Base-by-base conservation (phyloP, 2,797 vertebrate species). In the Enteromius trimaculatus region DNA sequence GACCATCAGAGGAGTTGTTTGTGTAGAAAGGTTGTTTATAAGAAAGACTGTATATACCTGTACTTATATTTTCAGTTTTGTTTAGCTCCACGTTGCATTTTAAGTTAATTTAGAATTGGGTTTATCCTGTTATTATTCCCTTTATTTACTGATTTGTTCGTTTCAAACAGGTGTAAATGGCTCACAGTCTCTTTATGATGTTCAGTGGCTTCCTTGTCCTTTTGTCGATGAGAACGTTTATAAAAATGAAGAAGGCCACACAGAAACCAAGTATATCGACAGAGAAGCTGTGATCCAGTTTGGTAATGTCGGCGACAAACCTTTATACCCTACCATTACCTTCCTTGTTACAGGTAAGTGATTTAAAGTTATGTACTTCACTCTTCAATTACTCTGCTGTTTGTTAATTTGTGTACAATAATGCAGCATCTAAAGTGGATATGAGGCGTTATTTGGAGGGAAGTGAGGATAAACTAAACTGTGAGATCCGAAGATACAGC, bases 241-340 rank as follows among this genome's bases (percentile, higher is more conserved):
- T 3, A 0, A 51, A 21, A 91, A 92, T 34, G 2, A 6, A 0
- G 84, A 91, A 0, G 87, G 89, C 5, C 77, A 70, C 31, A 42
- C 1, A 0, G 92, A 94, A 17, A 91, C 90, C 0, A 44, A 76
- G 21, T 85, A 77, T 78, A 42, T 78, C 29, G 70, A 68, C 81
- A 91, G 92, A 90, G 77, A 92, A 55, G 92, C 91, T 3, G 79
- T 90, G 81, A 85, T 95, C 85, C 95, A 95, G 88, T 95, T 95
- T 85, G 94, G 93, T 21, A 80, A 87, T 11, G 80, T 62, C 17
- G 92, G 90, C 79, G 93, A 94, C 31, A 0, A 75, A 42, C 89
- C 93, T 13, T 31, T 93, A 26, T 85, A 93, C 81, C 91, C 91
- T 1, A 82, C 77, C 13, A 74, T 95, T 80, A 95, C 94, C 0